Base-by-base conservation (phyloP, 2,797 vertebrate genomes). In the Darevskia nairensis region DNA sequence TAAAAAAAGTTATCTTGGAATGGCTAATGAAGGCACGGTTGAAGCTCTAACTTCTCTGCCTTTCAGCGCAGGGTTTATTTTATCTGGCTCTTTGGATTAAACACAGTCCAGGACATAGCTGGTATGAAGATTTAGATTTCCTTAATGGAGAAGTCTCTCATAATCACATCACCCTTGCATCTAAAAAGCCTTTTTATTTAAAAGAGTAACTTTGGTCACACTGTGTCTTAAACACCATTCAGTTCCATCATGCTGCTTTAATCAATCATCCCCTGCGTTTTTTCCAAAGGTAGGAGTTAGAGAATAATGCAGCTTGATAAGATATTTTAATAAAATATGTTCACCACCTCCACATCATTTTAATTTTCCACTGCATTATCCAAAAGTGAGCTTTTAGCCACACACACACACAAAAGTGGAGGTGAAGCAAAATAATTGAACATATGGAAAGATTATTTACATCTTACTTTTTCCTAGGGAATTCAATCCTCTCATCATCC, bases 231-330 rank as follows among this genome's bases (percentile, higher is more conserved):
- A 97, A 97, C 91, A 95, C 61, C 87, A 95, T 94, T 96, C 96
- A 94, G 90, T 93, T 94, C 93, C 93, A 92, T 95, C 96, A 94
- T 95, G 95, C 96, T 97, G 96, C 95, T 96, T 96, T 97, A 96
- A 97, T 97, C 95, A 97, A 92, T 95, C 95, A 91, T 96, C 92
- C 93, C 68, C 13, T 94, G 87, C 50, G 61, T 89, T 79, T 88
- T 80, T 35, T 17, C 80, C 94, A 95, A 95, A 96, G 90, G 91
- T 93, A 94, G 92, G 95, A 97, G 95, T 90, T 91, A 87, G 92
- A 95, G 91, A 95, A 91, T 95, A 96, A 96, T 96, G 94, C 84
- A 77, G 89, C 82, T 93, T 93, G 94, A 95, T 96, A 95, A 97
- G 92, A 95, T 96, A 90, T 94, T 96, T 97, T 96, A 97, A 96